Evolutionary conservation across 2,113 vertebrate species (phyloP).

Genomic region (Eublepharis macularius): DNA sequence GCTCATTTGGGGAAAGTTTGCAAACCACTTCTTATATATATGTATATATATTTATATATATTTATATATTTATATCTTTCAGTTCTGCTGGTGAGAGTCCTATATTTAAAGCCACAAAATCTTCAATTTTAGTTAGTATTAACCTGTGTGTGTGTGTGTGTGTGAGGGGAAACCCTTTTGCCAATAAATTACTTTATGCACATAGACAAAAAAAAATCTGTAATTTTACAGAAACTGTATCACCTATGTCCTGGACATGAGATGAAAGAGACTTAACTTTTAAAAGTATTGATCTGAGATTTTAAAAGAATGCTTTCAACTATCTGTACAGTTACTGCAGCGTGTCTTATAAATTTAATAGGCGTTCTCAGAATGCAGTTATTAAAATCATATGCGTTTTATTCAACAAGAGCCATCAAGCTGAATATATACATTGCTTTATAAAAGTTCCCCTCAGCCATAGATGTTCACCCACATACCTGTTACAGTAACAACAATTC

Average conservation of each 20-base stretch:
- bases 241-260: constrained; percentile 75
- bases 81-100: constrained; percentile 73
- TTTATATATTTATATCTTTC: constrained; percentile 70
- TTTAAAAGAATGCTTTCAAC: constrained; percentile 79
- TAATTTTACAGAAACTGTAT: constrained; percentile 77
- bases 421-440: constrained; percentile 86
- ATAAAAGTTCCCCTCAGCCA: constrained; percentile 84
- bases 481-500: constrained; percentile 80
- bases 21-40: constrained; percentile 73
- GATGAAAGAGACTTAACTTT: constrained; percentile 77
- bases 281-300: constrained; percentile 77
- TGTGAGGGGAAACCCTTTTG: constrained; percentile 59
- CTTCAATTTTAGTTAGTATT: constrained; percentile 73
- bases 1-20: constrained; percentile 69
- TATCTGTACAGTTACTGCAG: constrained; percentile 73
- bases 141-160: too few relatives aligned
- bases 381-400: constrained; percentile 78
- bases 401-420: constrained; percentile 74
- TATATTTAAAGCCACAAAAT: constrained; percentile 75
- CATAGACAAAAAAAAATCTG: constrained; percentile 76
- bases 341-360: constrained; percentile 78
- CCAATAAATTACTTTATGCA: constrained; percentile 78
- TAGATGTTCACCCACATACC: constrained; percentile 79
- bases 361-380: constrained; percentile 79
- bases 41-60: constrained; percentile 68